Conservation (phyloP, 2,113 vertebrate genomes). For the Plectropomus leopardus region DNA sequence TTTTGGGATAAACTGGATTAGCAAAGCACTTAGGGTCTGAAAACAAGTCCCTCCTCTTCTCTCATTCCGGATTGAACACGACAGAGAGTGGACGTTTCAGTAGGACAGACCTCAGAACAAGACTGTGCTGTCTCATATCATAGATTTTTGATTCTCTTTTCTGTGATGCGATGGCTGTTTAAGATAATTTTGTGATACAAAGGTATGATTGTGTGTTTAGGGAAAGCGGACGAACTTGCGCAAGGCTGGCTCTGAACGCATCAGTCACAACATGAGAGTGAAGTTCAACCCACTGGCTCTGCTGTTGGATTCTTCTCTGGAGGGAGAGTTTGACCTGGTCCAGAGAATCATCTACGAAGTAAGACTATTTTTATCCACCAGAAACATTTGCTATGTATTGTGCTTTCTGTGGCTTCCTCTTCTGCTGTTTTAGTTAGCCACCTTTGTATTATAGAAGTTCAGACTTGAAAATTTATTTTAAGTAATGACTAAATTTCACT, state of each 20-base stretch:
- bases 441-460: background rate
- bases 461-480: background rate
- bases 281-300: constrained; percentile 97
- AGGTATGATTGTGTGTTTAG: constrained; percentile 77
- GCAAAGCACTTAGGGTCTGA: constrained; percentile 16
- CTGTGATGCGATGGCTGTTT: background rate
- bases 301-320: constrained; percentile 96
- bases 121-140: background rate
- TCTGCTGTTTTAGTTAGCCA: background rate
- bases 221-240: constrained; percentile 97
- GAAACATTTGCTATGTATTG: background rate
- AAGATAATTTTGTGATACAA: background rate
- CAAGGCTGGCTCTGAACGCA: constrained; percentile 93
- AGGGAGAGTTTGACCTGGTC: constrained; percentile 97
- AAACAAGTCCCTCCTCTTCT: constrained; percentile 45
- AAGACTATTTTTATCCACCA: constrained; percentile 38
- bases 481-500: background rate
- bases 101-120: constrained; percentile 8
- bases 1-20: constrained; percentile 65
- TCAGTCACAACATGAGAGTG: constrained; percentile 95
- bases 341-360: constrained; percentile 99
- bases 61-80: constrained; percentile 17
- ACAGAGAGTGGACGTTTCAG: background rate
- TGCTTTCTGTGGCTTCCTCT: background rate
- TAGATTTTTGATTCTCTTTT: background rate